phyloP scores from a whole-genome alignment of 2,797 vertebrate genomes.

The Leucoraja ocellata region DNA sequence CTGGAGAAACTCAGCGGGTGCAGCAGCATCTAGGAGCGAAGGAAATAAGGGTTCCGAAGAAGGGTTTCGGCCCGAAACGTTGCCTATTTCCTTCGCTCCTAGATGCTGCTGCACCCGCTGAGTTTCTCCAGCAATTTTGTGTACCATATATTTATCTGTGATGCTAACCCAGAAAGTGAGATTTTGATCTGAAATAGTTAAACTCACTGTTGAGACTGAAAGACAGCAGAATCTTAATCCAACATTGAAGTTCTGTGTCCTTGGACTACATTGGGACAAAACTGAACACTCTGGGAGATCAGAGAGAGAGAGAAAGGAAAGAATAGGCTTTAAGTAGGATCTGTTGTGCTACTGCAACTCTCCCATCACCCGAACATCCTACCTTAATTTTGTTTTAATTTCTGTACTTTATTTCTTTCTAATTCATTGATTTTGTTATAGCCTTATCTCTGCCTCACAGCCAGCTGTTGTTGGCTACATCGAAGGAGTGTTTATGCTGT shows the following conservation, averaged over 20 bases:
- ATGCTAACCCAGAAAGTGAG: background rate
- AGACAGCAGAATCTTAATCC: background rate
- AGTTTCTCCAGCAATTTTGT: too few relatives aligned
- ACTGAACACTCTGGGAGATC: background rate
- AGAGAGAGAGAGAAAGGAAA: background rate
- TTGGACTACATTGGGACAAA: background rate
- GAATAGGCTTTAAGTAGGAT: background rate
- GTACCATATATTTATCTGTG: background rate
- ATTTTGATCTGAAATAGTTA: background rate
- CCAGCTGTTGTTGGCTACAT: slow-evolving; percentile 28
- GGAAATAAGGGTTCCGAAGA: too few relatives aligned
- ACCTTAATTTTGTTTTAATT: background rate
- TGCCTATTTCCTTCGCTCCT: too few relatives aligned
- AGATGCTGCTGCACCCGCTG: too few relatives aligned
- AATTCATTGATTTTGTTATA: slow-evolving; percentile 20
- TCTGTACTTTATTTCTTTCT: background rate
- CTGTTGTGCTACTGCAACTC: background rate
- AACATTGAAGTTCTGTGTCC: background rate
- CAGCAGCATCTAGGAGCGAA: too few relatives aligned
- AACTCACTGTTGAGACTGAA: background rate
- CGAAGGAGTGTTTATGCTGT: background rate
- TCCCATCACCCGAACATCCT: background rate
- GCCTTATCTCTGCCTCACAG: background rate
- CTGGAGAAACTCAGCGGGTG: too few relatives aligned
- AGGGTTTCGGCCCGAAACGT: too few relatives aligned